Evolutionary conservation across 2,797 vertebrate species (phyloP).

Genomic region (Monodelphis domestica): DNA sequence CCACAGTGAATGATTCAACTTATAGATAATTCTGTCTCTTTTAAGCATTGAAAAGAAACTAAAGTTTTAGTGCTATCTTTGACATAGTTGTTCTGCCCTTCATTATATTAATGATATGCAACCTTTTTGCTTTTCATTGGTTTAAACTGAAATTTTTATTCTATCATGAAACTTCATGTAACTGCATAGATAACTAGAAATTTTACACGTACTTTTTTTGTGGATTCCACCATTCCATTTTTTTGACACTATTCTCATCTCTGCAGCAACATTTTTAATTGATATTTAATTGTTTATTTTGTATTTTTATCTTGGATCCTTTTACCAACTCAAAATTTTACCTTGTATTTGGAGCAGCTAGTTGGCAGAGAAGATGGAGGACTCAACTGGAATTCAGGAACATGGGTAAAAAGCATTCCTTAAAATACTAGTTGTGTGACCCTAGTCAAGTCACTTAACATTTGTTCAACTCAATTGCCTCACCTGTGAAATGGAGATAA

Average conservation of each 20-base stretch:
- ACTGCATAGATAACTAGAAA: not conserved
- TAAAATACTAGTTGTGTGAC: no score
- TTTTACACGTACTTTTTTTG: no score
- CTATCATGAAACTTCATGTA: not conserved
- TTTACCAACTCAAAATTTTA: no score
- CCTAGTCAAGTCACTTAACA: no score
- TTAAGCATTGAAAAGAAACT: not conserved
- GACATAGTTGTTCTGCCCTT: not conserved
- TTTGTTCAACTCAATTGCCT: no score
- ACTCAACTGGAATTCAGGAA: no score
- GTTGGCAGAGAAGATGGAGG: no score
- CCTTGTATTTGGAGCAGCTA: no score
- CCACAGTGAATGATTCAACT: not conserved
- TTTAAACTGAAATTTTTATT: not conserved
- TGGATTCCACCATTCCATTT: not conserved
- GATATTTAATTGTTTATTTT: not conserved
- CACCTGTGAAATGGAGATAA: no score
- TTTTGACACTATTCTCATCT: not conserved
- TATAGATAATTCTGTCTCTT: not conserved
- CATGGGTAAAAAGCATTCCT: no score
- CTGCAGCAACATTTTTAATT: not conserved
- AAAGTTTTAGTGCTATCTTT: not conserved
- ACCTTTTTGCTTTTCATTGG: not conserved
- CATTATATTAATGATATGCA: not conserved
- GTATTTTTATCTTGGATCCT: not conserved